Evolutionary conservation across 2,113 vertebrate genomes (phyloP).

Genomic region (Thymallus thymallus): DNA sequence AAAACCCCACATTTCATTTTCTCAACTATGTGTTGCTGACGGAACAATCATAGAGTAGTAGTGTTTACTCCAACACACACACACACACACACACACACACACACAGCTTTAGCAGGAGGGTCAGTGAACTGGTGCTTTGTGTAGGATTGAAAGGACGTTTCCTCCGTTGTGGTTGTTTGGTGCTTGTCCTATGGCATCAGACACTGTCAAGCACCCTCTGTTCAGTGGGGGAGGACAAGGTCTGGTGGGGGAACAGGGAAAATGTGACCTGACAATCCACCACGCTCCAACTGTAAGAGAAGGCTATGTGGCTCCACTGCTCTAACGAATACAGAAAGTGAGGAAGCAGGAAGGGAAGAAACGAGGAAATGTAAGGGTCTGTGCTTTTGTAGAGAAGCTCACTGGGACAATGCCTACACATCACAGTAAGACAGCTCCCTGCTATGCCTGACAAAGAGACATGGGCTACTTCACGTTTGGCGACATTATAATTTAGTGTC

Average conservation of each 20-base stretch:
- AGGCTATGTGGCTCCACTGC: neutral
- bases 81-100: neutral
- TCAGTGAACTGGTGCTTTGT: neutral
- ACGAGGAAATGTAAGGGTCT: neutral
- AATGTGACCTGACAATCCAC: slow-evolving; percentile 1
- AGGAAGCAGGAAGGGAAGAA: neutral
- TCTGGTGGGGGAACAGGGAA: neutral
- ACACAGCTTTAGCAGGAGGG: neutral
- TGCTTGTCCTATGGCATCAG: slow-evolving; percentile 8
- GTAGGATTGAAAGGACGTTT: slow-evolving; percentile 15
- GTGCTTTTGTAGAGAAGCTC: neutral
- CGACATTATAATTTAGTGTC: neutral
- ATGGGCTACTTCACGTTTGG: neutral
- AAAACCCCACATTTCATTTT: no score
- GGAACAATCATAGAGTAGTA: no score
- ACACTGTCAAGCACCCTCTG: neutral
- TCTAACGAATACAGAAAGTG: neutral
- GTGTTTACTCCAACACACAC: neutral
- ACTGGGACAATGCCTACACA: neutral
- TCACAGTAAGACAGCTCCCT: neutral
- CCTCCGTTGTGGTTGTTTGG: neutral
- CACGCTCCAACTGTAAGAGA: neutral
- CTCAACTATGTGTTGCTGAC: no score
- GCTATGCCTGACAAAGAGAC: neutral
- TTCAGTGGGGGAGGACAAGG: slow-evolving; percentile 7